Conservation (phyloP, 2,113 vertebrate species). For the Myanophis thanlyinensis region DNA sequence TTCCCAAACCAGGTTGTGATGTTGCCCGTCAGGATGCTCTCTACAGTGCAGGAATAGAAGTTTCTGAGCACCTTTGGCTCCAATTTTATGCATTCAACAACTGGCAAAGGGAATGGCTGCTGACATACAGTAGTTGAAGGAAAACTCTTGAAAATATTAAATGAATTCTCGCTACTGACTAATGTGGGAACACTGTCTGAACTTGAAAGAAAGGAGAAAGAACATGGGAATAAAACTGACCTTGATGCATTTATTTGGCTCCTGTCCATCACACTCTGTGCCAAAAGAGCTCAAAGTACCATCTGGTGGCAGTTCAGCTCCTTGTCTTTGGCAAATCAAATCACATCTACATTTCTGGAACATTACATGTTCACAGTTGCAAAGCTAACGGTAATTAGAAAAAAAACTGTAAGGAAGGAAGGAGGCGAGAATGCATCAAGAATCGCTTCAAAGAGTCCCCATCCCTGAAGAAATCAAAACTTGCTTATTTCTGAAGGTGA, state of each 20-base stretch:
- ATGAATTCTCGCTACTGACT: conserved; percentile 14
- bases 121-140: not conserved
- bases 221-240: conserved; percentile 36
- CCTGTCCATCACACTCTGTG: conserved; percentile 46
- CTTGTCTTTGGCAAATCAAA: conserved; percentile 56
- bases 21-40: too few species aligned
- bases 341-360: conserved; percentile 57
- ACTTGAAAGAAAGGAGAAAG: not conserved
- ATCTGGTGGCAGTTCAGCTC: conserved; percentile 53
- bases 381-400: conserved; percentile 56
- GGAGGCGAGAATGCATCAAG: conserved; percentile 19
- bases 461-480: conserved; percentile 24
- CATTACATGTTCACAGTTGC: conserved; percentile 54
- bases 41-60: too few species aligned
- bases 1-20: too few species aligned
- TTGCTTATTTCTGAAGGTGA: not conserved
- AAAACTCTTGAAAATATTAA: conserved; percentile 18
- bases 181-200: conserved; percentile 50
- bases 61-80: too few species aligned
- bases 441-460: conserved; percentile 46
- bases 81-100: not conserved
- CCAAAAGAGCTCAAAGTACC: conserved; percentile 52
- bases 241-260: conserved; percentile 61
- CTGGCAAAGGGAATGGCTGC: conserved; percentile 6
- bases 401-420: conserved; percentile 37